Evolutionary conservation across 2,797 vertebrate species (phyloP), one percentile per base, ranked within the genome.

Genomic region (Falco naumanni): DNA sequence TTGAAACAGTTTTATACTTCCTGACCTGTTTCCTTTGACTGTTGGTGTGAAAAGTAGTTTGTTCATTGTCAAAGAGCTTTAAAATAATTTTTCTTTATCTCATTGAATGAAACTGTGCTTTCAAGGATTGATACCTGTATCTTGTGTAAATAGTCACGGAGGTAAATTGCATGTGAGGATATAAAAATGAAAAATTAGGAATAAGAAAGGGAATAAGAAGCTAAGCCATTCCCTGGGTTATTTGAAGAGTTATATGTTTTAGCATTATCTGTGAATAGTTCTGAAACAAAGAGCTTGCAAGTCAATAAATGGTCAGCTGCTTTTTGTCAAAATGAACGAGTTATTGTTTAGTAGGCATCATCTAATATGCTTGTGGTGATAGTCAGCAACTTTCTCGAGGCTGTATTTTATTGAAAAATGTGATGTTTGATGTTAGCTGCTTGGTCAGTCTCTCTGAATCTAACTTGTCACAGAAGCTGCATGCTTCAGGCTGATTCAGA

Each of bases 401-500:
- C 26, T 77, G 16, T n/a, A 8, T 71, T 59, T 71, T n/a, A 31
- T 31, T 71, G 53, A 83, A 14, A 31, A 28, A 7, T 13, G 6
- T 76, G 48, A 5, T 63, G 34, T 34, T 80, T 68, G 22, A 14
- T 80, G 28, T 43, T n/a, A 69, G 28, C 77, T 87, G 31, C 47
- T 60, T 68, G 68, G 60, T 70, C 29, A 12, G 39, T 59, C 16
- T 89, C 13, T 72, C 64, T 84, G 56, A 56, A 15, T 45, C 50
- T 68, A 50, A 1, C 95, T 54, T 64, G 29, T 96, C 87, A 41
- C 97, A 99, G 99, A 98, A 99, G 99, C 97, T 99, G 99, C 93
- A 99, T 99, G 99, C 98, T 99, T 96, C 99, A 99, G 98, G 99
- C 99, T 6, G 99, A 99, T 97, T 99, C 99, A 0, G 99, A 99